phyloP scores from a whole-genome alignment of 2,113 vertebrate species.

The Poecile atricapillus region DNA sequence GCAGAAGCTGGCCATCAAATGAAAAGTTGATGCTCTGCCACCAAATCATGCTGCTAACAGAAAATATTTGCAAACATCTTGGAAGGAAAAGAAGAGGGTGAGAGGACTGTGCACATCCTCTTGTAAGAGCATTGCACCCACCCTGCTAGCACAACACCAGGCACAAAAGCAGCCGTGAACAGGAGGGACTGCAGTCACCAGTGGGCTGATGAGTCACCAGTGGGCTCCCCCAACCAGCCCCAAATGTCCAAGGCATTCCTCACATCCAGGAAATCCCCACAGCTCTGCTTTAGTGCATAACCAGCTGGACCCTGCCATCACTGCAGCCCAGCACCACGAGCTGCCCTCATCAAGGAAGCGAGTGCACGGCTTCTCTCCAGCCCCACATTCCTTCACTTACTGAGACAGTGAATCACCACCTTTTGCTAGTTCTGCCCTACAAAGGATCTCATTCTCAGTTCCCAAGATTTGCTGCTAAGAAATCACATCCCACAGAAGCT shows the following conservation, averaged over 20 bases:
- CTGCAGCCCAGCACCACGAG: neutral
- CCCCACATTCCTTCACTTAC: neutral
- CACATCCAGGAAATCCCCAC: neutral
- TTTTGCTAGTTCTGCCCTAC: neutral
- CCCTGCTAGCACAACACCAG: neutral
- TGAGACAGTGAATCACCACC: neutral
- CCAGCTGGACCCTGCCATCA: neutral
- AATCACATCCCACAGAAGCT: neutral
- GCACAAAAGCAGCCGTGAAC: neutral
- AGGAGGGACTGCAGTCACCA: neutral
- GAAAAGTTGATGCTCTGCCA: neutral
- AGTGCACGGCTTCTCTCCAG: neutral
- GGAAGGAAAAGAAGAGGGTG: neutral
- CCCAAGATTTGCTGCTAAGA: neutral
- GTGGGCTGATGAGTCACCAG: neutral
- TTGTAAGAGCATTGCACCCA: neutral
- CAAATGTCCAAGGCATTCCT: neutral
- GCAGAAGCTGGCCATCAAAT: neutral
- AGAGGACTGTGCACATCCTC: neutral
- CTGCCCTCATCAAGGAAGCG: neutral
- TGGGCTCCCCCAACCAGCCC: neutral
- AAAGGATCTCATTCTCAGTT: neutral
- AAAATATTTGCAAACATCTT: neutral
- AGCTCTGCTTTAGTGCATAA: neutral
- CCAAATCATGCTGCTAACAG: neutral